Conservation (phyloP, 2,888 invertebrate species). For the Cryptus armator region DNA sequence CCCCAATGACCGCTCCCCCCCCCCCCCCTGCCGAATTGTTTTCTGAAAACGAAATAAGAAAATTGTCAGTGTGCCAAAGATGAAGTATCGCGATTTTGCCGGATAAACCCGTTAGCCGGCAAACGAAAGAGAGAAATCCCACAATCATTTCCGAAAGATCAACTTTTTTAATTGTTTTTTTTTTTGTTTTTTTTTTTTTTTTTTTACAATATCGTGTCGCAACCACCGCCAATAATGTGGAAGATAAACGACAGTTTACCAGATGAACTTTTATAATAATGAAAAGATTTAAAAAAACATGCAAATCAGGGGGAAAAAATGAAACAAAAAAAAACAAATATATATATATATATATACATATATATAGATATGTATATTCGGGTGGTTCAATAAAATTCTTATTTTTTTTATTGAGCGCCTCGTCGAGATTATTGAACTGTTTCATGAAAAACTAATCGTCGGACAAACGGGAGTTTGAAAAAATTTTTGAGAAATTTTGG, state of each 20-base stretch:
- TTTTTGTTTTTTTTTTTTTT: slow-evolving; percentile 57
- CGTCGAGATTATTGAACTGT: too few species aligned
- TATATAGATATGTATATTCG: too few species aligned
- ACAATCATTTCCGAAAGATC: slow-evolving; percentile 39
- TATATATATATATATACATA: neutral
- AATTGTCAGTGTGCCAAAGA: slow-evolving; percentile 72
- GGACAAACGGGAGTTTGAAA: too few species aligned
- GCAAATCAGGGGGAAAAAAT: neutral
- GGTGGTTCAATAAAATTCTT: too few species aligned
- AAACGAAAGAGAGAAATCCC: neutral
- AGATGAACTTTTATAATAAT: slow-evolving; percentile 57
- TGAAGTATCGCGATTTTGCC: slow-evolving; percentile 57
- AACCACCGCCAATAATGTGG: slow-evolving; percentile 31
- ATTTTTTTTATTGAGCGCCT: too few species aligned
- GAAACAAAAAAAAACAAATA: slow-evolving; percentile 7
- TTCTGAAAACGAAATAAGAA: slow-evolving; percentile 21
- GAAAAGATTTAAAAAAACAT: neutral
- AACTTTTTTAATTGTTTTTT: slow-evolving; percentile 15
- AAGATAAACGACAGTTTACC: slow-evolving; percentile 46
- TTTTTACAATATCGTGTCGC: slow-evolving; percentile 18
- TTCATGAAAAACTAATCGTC: too few species aligned
- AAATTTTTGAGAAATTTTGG: too few species aligned
- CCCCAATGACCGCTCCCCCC: neutral
- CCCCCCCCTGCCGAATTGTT: slow-evolving; percentile 5
- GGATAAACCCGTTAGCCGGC: neutral